Evolutionary conservation across 2,888 invertebrate species (phyloP).

Genomic region (Eupithecia pulchellata): DNA sequence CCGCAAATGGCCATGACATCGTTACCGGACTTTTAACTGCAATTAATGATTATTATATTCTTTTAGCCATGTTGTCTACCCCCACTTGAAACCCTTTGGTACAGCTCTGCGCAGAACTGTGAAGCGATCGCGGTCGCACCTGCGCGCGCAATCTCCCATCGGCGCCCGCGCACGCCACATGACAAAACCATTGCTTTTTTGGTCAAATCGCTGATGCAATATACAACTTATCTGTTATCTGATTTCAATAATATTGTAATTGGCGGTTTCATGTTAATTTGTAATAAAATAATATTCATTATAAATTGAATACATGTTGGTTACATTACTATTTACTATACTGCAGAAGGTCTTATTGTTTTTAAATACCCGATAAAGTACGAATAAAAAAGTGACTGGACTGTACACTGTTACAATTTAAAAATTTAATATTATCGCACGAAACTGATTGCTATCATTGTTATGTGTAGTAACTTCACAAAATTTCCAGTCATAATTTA

Average conservation of each 20-base stretch:
- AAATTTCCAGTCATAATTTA: neutral
- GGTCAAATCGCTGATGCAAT: slow-evolving; percentile 39
- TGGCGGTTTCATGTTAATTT: neutral
- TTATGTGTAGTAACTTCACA: too few species aligned
- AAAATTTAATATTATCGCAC: neutral
- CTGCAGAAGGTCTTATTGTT: neutral
- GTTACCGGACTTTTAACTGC: too few species aligned
- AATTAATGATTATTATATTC: too few species aligned
- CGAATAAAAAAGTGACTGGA: neutral
- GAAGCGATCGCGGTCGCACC: slow-evolving; percentile 51
- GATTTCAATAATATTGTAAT: slow-evolving; percentile 21
- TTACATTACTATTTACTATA: neutral
- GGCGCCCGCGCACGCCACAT: slow-evolving; percentile 63
- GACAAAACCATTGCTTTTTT: slow-evolving; percentile 42
- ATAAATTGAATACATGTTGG: neutral
- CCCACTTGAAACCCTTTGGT: slow-evolving; percentile 5
- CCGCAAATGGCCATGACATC: too few species aligned
- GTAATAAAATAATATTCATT: neutral
- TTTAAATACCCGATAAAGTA: neutral
- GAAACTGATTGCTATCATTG: neutral
- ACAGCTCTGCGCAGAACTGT: slow-evolving; percentile 24
- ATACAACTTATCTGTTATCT: slow-evolving; percentile 39
- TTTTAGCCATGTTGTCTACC: neutral
- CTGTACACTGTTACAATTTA: too few species aligned
- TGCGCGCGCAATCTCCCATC: slow-evolving; percentile 58